Base-by-base conservation (phyloP, 2,797 vertebrate genomes). In the Threskiornis aethiopicus region DNA sequence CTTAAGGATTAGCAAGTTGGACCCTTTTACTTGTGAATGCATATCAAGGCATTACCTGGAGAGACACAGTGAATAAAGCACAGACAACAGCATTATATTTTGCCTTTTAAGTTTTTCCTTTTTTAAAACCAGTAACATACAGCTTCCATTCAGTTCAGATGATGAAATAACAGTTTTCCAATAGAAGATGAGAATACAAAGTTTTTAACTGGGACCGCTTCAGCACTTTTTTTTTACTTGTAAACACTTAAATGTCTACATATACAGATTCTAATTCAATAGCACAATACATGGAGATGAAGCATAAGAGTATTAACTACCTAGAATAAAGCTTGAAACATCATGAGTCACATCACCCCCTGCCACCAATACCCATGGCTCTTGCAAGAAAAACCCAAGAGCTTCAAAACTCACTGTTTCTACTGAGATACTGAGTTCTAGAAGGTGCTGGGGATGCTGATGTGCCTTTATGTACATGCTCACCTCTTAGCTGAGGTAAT, bases 21-120 rank as follows among this genome's bases (percentile, higher is more conserved):
- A 86, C 73, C 17, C 25, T 94, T 91, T 81, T 67, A 9, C 51
- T 87, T 69, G n/a, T 39, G 51, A 90, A 39, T 70, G 66, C 61
- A n/a, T 94, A 92, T 79, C 42, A 92, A 96, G 86, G 39, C 80
- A 76, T 59, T 79, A 81, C 73, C 83, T 72, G 77, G n/a, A 93
- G 90, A 94, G 21, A 84, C 29, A 64, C 5, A 57, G 35, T 62
- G 52, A 92, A 84, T 76, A 84, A 95, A 91, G 18, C 11, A 4
- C 18, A 91, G 90, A 39, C 44, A 86, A 57, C 26, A 61, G 39
- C 58, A 65, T 88, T 94, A 76, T 65, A 61, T 90, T 89, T 78
- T 90, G 51, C 73, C 70, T 94, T 90, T 96, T 83, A 91, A 73
- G 39, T 64, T 83, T 87, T 85, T 29, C 26, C 19, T 85, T 93